These are phyloP conservation scores for Sphaerophoria rueppellii DNA, from an alignment of 2,888 invertebrate species.

Conservation along the genomic window DNA sequence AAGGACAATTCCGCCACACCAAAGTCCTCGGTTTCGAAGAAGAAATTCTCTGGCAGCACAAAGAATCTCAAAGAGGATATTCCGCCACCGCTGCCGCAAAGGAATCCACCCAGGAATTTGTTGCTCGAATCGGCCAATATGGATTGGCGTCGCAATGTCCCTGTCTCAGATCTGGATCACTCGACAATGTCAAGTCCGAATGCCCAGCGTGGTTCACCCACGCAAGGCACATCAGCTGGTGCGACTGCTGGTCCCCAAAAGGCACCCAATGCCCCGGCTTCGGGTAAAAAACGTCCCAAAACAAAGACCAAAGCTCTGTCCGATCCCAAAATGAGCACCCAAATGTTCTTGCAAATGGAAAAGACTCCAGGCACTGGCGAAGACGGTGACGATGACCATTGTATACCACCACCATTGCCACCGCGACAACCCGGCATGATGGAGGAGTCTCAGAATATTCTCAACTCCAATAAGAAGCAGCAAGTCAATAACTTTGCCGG, in stretches of 20 bases:
- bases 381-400: constrained; percentile 81
- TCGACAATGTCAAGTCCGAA: constrained; percentile 73
- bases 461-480: constrained; percentile 65
- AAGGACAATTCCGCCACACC: constrained; percentile 76
- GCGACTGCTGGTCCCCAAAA: constrained; percentile 31
- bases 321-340: constrained; percentile 82
- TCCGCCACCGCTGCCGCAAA: constrained; percentile 84
- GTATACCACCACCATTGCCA: constrained; percentile 84
- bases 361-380: constrained; percentile 76
- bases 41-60: constrained; percentile 78
- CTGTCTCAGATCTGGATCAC: constrained; percentile 81
- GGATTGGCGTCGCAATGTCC: constrained; percentile 75
- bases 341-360: constrained; percentile 82
- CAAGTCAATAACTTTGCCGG: constrained; percentile 63
- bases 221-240: constrained; percentile 33
- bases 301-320: constrained; percentile 82
- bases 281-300: constrained; percentile 78
- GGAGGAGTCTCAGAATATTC: constrained; percentile 77
- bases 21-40: constrained; percentile 77
- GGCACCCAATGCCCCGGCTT: constrained; percentile 48
- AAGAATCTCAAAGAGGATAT: constrained; percentile 79
- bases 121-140: constrained; percentile 75
- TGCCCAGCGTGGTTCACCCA: constrained; percentile 74
- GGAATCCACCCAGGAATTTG: constrained; percentile 82
- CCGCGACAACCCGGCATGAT: constrained; percentile 84